Percentiles rank a stretch among this genome's conserved stretches.
Conservation (phyloP, 2,797 vertebrate species). For the Sebastes diploproa region DNA sequence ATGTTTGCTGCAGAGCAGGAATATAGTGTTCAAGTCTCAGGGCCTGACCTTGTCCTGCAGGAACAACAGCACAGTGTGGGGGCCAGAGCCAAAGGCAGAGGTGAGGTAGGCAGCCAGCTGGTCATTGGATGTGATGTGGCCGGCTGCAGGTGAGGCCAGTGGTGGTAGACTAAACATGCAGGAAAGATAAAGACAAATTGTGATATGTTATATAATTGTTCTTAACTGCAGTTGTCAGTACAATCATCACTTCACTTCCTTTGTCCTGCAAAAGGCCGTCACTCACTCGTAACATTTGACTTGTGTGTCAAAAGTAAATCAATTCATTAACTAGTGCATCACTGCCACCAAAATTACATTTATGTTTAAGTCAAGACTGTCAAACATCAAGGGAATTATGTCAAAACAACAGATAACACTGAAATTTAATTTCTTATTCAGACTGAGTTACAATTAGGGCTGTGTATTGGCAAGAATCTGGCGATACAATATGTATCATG, state of each 20-base stretch:
- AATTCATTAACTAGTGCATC: neutral
- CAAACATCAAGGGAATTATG: neutral
- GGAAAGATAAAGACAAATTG: neutral
- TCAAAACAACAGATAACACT: neutral
- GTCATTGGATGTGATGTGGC: conserved; percentile 83
- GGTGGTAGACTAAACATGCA: conserved; percentile 74
- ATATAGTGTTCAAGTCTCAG: neutral
- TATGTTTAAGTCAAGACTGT: neutral
- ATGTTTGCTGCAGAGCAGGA: neutral
- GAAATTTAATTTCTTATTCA: neutral
- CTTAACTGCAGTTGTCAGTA: neutral
- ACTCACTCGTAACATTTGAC: neutral
- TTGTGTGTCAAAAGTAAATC: neutral
- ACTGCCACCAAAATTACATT: neutral
- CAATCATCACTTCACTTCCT: neutral
- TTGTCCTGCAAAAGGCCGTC: neutral
- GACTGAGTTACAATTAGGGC: too few species aligned
- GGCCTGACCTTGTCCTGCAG: conserved; percentile 88
- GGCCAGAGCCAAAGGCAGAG: conserved; percentile 76
- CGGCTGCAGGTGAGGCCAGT: conserved; percentile 74
- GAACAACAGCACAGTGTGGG: conserved; percentile 87
- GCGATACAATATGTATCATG: too few species aligned
- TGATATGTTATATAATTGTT: neutral
- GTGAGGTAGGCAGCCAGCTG: conserved; percentile 82
- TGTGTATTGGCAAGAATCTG: too few species aligned